Base-by-base conservation (phyloP, 2,113 vertebrate species). In the Otocyon megalotis region DNA sequence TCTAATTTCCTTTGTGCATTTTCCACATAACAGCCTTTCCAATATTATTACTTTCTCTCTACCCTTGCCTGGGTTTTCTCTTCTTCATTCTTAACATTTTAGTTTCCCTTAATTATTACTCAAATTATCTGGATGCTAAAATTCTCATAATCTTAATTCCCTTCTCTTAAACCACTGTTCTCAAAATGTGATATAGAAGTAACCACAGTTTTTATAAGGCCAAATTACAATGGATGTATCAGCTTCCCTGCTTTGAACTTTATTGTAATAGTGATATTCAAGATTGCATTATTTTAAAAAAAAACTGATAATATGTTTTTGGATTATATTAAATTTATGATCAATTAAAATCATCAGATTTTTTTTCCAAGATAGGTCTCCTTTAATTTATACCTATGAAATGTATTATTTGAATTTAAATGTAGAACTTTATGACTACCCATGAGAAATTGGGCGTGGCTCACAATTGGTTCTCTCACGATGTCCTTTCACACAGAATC, bases 361-460 rank as follows among this genome's bases (percentile, higher is more conserved):
- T 88, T 77, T 77, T 79, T 80, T 30, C 50, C 58, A 85, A 81
- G 37, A 81, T 4, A 48, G 11, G 1, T 69, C n/a, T 93, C 4
- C 62, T 81, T 95, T 88, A 65, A 54, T 56, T 67, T 89, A 37
- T n/a, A 50, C 17, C 12, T 86, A 32, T 32, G 12, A 22, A 63
- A 37, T 48, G 74, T 86, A 54, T 71, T 80, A 76, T 79, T 83
- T 87, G 11, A 94, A 77, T 62, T 54, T 96, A 87, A 94, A 72
- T 65, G 3, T 30, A 65, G 9, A 19, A 79, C 32, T 93, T 93
- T 77, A 28, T 60, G 50, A 85, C 20, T 56, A 79, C 69, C 26
- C n/a, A 76, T 26, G 37, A 94, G 48, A 85, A 81, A 58, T 83
- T 43, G 43, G 43, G 43, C 1, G 43, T 43, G 43, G 43, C 43